These are phyloP conservation scores for Myotis lucifugus DNA, from an alignment of 2,113 vertebrate species.

Conservation along the genomic window DNA sequence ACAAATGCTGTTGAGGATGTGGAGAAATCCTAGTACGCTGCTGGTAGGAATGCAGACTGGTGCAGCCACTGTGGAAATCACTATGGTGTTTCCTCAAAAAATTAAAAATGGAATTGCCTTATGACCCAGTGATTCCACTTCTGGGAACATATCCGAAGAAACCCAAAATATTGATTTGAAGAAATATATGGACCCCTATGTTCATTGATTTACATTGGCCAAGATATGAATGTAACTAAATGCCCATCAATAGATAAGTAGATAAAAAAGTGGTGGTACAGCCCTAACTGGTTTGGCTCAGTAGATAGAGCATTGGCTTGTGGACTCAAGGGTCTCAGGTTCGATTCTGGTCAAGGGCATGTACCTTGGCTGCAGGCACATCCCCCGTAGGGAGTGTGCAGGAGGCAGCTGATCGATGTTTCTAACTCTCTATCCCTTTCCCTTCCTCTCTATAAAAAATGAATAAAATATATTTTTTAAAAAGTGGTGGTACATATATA, in stretches of 20 bases:
- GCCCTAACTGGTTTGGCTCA: too few species aligned
- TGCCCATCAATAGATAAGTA: neutral
- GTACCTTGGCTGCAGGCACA: too few species aligned
- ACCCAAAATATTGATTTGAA: neutral
- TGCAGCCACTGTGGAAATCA: neutral
- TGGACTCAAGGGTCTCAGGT: too few species aligned
- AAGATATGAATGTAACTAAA: neutral
- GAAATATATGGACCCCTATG: neutral
- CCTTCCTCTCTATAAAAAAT: too few species aligned
- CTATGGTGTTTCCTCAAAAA: neutral
- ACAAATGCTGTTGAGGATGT: neutral
- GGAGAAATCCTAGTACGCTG: neutral
- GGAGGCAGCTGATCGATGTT: too few species aligned
- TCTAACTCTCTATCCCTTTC: too few species aligned
- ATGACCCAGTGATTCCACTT: neutral
- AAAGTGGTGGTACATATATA: neutral
- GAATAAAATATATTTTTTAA: too few species aligned
- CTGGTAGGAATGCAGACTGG: neutral
- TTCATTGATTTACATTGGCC: neutral
- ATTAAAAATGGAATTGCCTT: neutral
- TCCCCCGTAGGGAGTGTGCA: too few species aligned
- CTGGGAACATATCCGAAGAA: neutral
- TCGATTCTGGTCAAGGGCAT: too few species aligned
- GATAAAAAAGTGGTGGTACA: neutral
- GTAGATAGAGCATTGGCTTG: too few species aligned